Evolutionary conservation across 2,113 vertebrate genomes (phyloP).

Genomic region (Eupsittula cactorum): DNA sequence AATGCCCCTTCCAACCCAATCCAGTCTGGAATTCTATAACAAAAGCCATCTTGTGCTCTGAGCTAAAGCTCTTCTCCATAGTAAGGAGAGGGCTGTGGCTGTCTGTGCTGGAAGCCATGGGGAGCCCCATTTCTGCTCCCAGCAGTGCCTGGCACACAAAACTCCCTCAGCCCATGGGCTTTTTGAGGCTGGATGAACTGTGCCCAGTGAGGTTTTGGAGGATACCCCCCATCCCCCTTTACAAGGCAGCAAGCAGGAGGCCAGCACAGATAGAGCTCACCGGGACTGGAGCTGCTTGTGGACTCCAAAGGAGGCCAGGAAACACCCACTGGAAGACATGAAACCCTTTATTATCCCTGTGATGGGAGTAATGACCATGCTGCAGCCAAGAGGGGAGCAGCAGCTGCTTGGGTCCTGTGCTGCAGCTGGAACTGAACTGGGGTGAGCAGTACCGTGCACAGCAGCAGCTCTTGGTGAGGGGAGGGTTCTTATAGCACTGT

Average conservation of each 20-base stretch:
- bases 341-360: constrained; percentile 18
- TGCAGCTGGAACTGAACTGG: not conserved
- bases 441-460: not conserved
- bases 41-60: not conserved
- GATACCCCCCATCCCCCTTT: fast-evolving
- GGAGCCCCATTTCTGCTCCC: not conserved
- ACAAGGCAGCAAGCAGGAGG: not conserved
- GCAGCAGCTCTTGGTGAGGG: not conserved
- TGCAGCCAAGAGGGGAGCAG: not conserved
- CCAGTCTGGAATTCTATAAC: not conserved
- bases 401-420: not conserved
- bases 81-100: not conserved
- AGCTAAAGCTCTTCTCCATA: not conserved
- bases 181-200: not conserved
- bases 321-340: not conserved
- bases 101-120: not conserved
- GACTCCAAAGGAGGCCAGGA: not conserved
- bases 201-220: not conserved
- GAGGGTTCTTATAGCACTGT: fast-evolving
- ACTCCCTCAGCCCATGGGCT: not conserved
- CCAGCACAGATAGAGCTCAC: not conserved
- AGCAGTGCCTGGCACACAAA: no score
- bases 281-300: not conserved
- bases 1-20: not conserved
- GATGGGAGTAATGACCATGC: not conserved